Evolutionary conservation across 2,797 vertebrate species (phyloP), one percentile per base, ranked within the genome.

Genomic region (Acanthiza pusilla): DNA sequence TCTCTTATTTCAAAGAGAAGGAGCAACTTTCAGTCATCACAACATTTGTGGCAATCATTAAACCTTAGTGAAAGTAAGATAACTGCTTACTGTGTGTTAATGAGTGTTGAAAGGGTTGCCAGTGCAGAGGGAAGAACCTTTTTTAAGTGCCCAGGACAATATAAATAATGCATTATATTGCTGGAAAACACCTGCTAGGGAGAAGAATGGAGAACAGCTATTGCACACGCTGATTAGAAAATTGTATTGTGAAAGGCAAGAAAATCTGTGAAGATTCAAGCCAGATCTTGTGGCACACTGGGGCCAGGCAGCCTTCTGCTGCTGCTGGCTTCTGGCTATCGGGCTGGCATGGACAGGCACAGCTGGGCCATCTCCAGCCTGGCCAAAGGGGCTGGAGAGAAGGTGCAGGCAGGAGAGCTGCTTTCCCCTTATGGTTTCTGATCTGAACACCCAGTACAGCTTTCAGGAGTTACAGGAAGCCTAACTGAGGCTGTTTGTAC

Each of bases 151-250:
- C 78, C 86, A 89, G 61, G 53, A 89, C 75, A 71, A 74, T 34
- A 95, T 91, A 85, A 95, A 95, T 96, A 94, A 95, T 93, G 42
- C 57, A 93, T 85, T 82, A 54, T 42, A 85, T 45, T 85, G 85
- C 85, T 92, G 75, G 58, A 83, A 95, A 92, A 72, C 82, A 89
- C 91, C 91, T 84, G 87, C 62, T 78, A 55, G 88, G 67, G 61
- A 93, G 66, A 84, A 77, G 63, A 77, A 61, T 40, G 60, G 78
- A 87, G 62, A 87, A 51, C 1, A 54, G 42, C 68, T 91, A 58
- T 93, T 88, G 50, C n/a, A 75, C 20, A 26, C 0, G 2, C 22
- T 62, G 68, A 34, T 32, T 78, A 85, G 74, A 55, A 87, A 61
- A 88, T 62, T 73, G 54, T 61, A 14, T 16, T 50, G 72, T 74